phyloP scores from a whole-genome alignment of 2,113 vertebrate genomes.

The Fukomys damarensis region DNA sequence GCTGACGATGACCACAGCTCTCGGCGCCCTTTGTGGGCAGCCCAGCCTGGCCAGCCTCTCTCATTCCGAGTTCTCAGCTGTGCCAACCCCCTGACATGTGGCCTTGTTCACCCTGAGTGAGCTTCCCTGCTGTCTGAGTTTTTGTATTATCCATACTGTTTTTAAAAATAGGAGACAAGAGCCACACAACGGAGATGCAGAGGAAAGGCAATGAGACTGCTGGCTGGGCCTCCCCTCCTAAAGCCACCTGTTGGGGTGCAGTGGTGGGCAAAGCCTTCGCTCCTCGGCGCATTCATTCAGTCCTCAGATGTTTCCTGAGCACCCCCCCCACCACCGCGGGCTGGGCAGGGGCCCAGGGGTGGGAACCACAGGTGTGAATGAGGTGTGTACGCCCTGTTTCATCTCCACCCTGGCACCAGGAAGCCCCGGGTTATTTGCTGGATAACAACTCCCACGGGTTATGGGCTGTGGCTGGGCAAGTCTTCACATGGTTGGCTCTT shows the following conservation, averaged over 20 bases:
- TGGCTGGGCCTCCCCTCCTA: background rate
- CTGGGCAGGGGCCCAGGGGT: background rate
- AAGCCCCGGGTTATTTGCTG: background rate
- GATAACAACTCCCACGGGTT: too few relatives aligned
- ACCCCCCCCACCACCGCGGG: too few relatives aligned
- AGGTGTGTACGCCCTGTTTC: fast-evolving
- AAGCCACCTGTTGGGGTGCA: background rate
- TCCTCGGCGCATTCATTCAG: background rate
- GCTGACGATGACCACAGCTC: background rate
- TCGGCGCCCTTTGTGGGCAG: too few relatives aligned
- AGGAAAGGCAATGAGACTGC: background rate
- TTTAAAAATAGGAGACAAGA: background rate
- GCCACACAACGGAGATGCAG: background rate
- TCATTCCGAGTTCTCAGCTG: background rate
- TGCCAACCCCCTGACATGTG: background rate
- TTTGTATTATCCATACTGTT: background rate
- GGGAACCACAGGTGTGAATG: fast-evolving
- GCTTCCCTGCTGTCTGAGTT: background rate
- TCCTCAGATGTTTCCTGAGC: background rate
- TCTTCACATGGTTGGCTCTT: background rate
- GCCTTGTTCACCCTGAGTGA: background rate
- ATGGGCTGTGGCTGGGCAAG: fast-evolving
- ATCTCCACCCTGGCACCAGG: background rate
- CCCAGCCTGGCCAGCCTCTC: background rate
- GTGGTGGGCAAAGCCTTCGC: background rate